Conservation (phyloP, 2,888 invertebrate genomes). For the Meandrusa payeni region DNA sequence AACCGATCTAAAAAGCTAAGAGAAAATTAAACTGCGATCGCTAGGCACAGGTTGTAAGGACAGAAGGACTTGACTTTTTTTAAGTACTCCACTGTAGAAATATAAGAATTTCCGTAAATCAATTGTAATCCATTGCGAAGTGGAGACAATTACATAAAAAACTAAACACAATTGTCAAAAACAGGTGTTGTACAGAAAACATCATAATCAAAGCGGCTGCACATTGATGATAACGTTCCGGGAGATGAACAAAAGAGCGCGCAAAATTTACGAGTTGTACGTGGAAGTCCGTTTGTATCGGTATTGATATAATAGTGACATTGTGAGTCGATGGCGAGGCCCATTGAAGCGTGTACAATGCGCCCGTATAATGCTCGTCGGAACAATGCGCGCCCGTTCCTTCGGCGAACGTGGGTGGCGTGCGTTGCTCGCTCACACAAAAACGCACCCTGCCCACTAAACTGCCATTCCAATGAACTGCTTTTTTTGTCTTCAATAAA, state of each 20-base stretch:
- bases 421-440: conserved; percentile 46
- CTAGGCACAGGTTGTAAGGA: no score
- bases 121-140: conserved; percentile 1
- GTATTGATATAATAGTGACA: conserved; percentile 76
- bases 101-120: no score
- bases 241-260: conserved; percentile 51
- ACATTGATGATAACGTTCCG: conserved; percentile 37
- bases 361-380: conserved; percentile 69
- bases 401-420: conserved; percentile 74
- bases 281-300: conserved; percentile 57
- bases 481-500: conserved; percentile 29
- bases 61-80: no score
- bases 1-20: no score
- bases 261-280: conserved; percentile 67
- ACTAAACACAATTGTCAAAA: conserved; percentile 15
- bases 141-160: not conserved
- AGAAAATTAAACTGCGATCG: no score
- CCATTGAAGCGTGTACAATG: conserved; percentile 77
- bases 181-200: conserved; percentile 16
- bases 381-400: conserved; percentile 63
- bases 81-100: no score
- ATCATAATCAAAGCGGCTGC: conserved; percentile 29
- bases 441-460: conserved; percentile 56
- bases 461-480: conserved; percentile 37
- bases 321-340: conserved; percentile 69